Evolutionary conservation across 2,797 vertebrate species (phyloP), one percentile per base, ranked within the genome.

Genomic region (Loris lydekkerianus): DNA sequence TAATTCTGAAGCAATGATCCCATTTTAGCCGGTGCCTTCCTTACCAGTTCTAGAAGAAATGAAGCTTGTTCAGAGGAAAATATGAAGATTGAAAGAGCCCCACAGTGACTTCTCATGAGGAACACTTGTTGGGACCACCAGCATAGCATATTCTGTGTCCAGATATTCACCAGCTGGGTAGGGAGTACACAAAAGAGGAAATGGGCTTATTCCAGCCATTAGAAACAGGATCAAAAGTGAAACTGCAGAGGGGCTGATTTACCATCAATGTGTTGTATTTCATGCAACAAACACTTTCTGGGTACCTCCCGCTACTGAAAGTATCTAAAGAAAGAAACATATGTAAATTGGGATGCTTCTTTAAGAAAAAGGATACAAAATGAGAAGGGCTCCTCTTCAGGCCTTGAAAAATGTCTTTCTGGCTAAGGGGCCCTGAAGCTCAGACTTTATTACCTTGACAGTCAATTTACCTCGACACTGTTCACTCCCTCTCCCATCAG

Each of bases 171-270:
- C 53, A 61, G 40, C 23, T 7, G 18, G 5, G 31, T 1, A 23
- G 61, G 23, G 27, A 18, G 13, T 3, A 6, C 2, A 0, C 3
- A 10, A 15, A 77, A 69, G 43, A 86, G 23, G 27, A 43, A 0
- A 18, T 6, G 37, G 53, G 25, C 8, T 69, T 61, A 14, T 4
- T 27, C 49, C n/a, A 27, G 46, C 34, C 61, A 1, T n/a, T 2
- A 72, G n/a, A 56, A 10, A 7, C 3, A 53, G 23, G 40, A 14
- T 46, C 27, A 21, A 15, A 23, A 43, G 18, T 3, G 31, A 63
- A 40, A 14, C 31, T 5, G 0, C 18, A 37, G n/a, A 27, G 27
- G 11, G 7, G 18, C 27, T 37, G 31, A 20, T 8, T 37, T 37
- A 6, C 4, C 17, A 18, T 5, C n/a, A 29, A 3, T 31, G 1